These are phyloP conservation scores for Andrena chrysosceles DNA, from an alignment of 2,888 invertebrate species.

Conservation along the genomic window DNA sequence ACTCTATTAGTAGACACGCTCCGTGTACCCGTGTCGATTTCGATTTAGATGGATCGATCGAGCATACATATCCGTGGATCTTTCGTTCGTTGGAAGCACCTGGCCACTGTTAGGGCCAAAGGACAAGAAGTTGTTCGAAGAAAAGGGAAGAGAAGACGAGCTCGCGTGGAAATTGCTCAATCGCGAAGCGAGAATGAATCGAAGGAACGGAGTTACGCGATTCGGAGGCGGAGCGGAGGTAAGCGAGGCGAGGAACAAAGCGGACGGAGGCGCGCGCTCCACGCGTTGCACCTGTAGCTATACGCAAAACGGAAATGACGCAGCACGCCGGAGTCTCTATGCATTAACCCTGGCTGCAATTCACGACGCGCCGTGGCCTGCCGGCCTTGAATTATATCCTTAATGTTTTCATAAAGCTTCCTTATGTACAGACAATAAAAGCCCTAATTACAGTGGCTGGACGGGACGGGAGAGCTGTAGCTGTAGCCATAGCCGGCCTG, in stretches of 20 bases:
- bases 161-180: not conserved
- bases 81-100: too few relatives aligned
- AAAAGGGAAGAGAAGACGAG: not conserved
- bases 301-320: constrained; percentile 79
- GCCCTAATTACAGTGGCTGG: constrained; percentile 79
- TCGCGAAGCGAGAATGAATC: not conserved
- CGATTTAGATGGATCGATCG: not conserved
- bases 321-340: constrained; percentile 59
- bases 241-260: not conserved
- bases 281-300: constrained; percentile 31
- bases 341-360: constrained; percentile 68
- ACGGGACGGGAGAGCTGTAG: constrained; percentile 32
- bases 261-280: not conserved
- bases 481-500: constrained; percentile 2
- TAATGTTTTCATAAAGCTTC: constrained; percentile 82
- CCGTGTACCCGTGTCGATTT: not conserved
- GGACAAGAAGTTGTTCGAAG: not conserved
- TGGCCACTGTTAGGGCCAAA: too few relatives aligned
- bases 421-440: constrained; percentile 79
- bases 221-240: not conserved
- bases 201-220: not conserved
- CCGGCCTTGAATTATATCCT: constrained; percentile 80
- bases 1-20: constrained; percentile 70
- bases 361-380: constrained; percentile 52
- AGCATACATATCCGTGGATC: too few relatives aligned